Evolutionary conservation across 1,140 invertebrate species (phyloP), one percentile per base, ranked within the genome.

Genomic region (Drosophila seguyi): DNA sequence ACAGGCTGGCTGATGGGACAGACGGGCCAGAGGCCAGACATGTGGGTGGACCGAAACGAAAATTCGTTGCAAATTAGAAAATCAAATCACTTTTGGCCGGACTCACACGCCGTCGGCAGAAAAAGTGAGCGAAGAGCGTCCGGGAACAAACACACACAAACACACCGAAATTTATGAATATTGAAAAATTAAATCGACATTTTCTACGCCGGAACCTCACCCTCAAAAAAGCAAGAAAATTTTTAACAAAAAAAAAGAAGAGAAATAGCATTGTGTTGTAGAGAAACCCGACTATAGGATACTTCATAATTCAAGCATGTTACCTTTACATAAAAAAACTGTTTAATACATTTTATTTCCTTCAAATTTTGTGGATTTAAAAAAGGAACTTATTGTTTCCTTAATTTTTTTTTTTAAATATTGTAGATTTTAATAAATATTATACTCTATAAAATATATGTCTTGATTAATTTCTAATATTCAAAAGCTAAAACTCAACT

Each of bases 181-280:
- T 87, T 87, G 84, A 74, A 87, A 87, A 87, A 87, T 87, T 77
- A 82, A 83, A 88, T 84, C 81, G 84, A 87, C 65, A 76, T 80
- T 76, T 86, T 81, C 79, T 59, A 16, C 50, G 48, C 45, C 69
- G 31, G 34, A 56, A 29, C 38, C 36, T 25, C 31, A 44, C 29
- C 78, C 66, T 52, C 69, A 59, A 63, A 16, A 22, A 31, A 45
- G n/a, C 27, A 25, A 38, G 31, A n/a, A 44, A 20, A 56, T 18
- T 29, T 45, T 25, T 42, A 53, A 42, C 60, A 67, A 71, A 84
- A 78, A 74, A 63, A 34, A 4, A 36, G 14, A 38, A 38, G 31
- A 38, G 20, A 53, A 22, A 38, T 22, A 3, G 6, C 1, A 8
- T 0, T 38, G 1, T 6, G 2, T 2, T 4, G 4, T n/a, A n/a